Evolutionary conservation across 1,140 invertebrate genomes (phyloP).

Genomic region (Drosophila aff.): DNA sequence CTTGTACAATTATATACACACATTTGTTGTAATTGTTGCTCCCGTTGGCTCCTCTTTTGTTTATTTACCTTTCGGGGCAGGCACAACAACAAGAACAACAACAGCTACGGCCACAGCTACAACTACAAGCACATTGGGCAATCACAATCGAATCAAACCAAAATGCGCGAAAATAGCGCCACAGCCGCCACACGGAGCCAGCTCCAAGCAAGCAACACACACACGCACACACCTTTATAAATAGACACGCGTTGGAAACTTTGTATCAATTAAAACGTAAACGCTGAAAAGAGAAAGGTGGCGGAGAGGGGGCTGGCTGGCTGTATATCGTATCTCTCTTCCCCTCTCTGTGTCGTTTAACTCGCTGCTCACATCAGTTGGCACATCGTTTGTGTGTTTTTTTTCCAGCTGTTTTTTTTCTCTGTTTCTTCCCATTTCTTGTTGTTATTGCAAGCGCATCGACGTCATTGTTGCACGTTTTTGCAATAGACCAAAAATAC

Average conservation of each 20-base stretch:
- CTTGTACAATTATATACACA: slow-evolving; percentile 68
- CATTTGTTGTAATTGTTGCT: slow-evolving; percentile 79
- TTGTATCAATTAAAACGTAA: slow-evolving; percentile 77
- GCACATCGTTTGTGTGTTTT: slow-evolving; percentile 57
- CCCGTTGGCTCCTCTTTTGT: slow-evolving; percentile 60
- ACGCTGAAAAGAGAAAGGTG: slow-evolving; percentile 32
- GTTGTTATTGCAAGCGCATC: slow-evolving; percentile 54
- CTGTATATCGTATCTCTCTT: background rate
- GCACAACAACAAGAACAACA: slow-evolving; percentile 57
- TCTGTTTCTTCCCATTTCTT: slow-evolving; percentile 22
- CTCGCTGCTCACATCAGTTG: slow-evolving; percentile 59
- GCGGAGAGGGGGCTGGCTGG: slow-evolving; percentile 8
- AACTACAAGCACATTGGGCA: slow-evolving; percentile 61
- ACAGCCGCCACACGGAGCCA: slow-evolving; percentile 43
- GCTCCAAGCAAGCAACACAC: slow-evolving; percentile 4
- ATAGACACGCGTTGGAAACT: slow-evolving; percentile 76
- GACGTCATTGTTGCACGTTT: slow-evolving; percentile 81
- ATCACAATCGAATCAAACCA: slow-evolving; percentile 75
- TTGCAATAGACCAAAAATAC: slow-evolving; percentile 72
- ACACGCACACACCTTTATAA: slow-evolving; percentile 57
- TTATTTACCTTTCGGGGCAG: slow-evolving; percentile 81
- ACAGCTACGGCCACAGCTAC: slow-evolving; percentile 24
- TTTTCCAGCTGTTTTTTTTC: slow-evolving; percentile 42
- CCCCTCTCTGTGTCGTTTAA: background rate
- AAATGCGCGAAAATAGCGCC: slow-evolving; percentile 76